These are phyloP conservation scores for Danio jaintianensis DNA, from an alignment of 2,797 vertebrate genomes.

Conservation along the genomic window DNA sequence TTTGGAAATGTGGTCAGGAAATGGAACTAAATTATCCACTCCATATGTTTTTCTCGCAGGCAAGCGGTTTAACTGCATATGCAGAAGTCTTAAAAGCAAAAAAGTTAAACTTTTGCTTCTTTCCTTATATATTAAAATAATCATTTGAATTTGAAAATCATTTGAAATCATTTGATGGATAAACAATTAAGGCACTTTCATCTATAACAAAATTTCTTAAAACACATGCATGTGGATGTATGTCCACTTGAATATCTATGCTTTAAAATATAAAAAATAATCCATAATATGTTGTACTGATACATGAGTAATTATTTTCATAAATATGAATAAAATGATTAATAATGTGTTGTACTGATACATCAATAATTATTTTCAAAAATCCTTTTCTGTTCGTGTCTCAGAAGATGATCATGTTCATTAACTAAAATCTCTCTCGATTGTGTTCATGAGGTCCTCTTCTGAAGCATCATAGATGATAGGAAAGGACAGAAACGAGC, in stretches of 20 bases:
- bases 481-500: slow-evolving; percentile 65
- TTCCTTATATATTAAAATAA: background rate
- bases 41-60: slow-evolving; percentile 53
- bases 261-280: background rate
- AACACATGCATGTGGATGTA: no score
- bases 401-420: background rate
- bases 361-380: background rate
- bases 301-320: no score
- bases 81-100: background rate
- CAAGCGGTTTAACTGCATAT: slow-evolving; percentile 15
- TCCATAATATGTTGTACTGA: no score
- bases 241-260: no score
- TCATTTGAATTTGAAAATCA: no score
- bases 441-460: slow-evolving; percentile 83
- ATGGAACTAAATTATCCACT: slow-evolving; percentile 71
- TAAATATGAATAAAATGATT: background rate
- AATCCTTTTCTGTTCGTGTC: background rate
- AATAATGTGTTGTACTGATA: background rate
- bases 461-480: slow-evolving; percentile 79
- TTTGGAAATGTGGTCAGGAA: slow-evolving; percentile 71
- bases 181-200: no score
- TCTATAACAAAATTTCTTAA: no score
- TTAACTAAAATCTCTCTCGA: slow-evolving; percentile 81
- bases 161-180: no score
- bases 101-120: background rate